Base-by-base conservation (phyloP, 2,113 vertebrate species). In the Hemicordylus capensis region DNA sequence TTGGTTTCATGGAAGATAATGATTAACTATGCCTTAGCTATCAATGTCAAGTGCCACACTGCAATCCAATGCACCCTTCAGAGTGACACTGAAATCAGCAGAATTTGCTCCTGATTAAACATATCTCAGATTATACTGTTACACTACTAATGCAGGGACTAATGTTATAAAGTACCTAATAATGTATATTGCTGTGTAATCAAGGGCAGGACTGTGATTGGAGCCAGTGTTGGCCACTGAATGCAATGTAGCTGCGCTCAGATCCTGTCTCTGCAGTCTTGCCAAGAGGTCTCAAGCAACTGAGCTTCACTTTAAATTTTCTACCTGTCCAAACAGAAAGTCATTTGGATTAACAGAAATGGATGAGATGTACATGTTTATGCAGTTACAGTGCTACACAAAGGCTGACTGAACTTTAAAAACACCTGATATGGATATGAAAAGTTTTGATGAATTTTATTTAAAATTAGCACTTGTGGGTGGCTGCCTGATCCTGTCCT, bases 321-420 rank as follows among this genome's bases (percentile, higher is more conserved):
- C 28, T 2, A 3, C 44, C 28, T 64, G 42, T 48, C 59, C 12
- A 46, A 48, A 48, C 8, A 79, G 59, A 80, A 63, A 63, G 59
- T 6, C 8, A 63, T 31, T 19, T 46, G 76, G 39, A 66, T 66
- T 34, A 51, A 48, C 31, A 11, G 20, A 48, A 48, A 76, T 56
- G n/a, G 17, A 17, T 64, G 37, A 34, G 64, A 73, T 59, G 48
- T 56, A 89, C 67, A 63, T 75, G 59, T 90, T 54, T 83, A 87
- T 66, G 80, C 86, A 59, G 78, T 83, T 64, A 80, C 87, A 19
- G 44, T 39, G 79, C 89, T 61, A 28, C 59, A n/a, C n/a, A 76
- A 58, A 61, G 44, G 44, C 31, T 44, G 3, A 79, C 26, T 78
- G 58, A 28, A 39, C 63, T 28, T 31, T n/a, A 44, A 63, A 8